phyloP scores from a whole-genome alignment of 2,888 invertebrate species.

The Helleia helle region DNA sequence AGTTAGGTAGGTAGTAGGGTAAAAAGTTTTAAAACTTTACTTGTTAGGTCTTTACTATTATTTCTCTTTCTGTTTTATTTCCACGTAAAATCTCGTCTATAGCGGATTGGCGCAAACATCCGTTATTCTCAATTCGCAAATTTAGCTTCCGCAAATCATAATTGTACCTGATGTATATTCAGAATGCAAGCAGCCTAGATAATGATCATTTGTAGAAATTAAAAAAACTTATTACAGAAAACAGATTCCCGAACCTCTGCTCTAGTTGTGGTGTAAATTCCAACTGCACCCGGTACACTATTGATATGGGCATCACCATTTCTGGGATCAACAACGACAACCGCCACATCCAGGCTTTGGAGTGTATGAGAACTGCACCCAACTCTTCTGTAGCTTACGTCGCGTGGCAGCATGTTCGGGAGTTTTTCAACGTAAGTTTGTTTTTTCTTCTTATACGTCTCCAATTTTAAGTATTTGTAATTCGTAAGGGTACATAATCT shows the following conservation, averaged over 20 bases:
- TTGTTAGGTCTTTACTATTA: too few relatives aligned
- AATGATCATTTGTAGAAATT: not conserved
- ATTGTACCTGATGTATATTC: too few relatives aligned
- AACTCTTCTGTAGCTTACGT: slow-evolving; percentile 75
- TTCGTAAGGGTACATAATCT: too few relatives aligned
- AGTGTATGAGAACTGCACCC: slow-evolving; percentile 70
- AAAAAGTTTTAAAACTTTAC: too few relatives aligned
- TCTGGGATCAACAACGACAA: slow-evolving; percentile 45
- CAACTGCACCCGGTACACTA: slow-evolving; percentile 36
- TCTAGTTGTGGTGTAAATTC: slow-evolving; percentile 60
- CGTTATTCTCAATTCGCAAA: too few relatives aligned
- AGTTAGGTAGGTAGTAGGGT: too few relatives aligned
- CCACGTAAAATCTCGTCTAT: too few relatives aligned
- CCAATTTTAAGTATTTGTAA: too few relatives aligned
- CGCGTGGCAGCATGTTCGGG: slow-evolving; percentile 64
- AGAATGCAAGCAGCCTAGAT: too few relatives aligned
- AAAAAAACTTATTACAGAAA: slow-evolving; percentile 47
- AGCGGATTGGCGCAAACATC: too few relatives aligned
- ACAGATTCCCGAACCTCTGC: slow-evolving; percentile 70
- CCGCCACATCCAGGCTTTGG: slow-evolving; percentile 77
- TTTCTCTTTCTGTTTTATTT: too few relatives aligned
- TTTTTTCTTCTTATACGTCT: not conserved
- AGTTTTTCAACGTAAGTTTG: slow-evolving; percentile 62
- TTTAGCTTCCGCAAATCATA: too few relatives aligned
- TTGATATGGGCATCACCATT: slow-evolving; percentile 36